These are phyloP conservation scores for Athene noctua DNA, from an alignment of 2,113 vertebrate genomes.

Conservation along the genomic window DNA sequence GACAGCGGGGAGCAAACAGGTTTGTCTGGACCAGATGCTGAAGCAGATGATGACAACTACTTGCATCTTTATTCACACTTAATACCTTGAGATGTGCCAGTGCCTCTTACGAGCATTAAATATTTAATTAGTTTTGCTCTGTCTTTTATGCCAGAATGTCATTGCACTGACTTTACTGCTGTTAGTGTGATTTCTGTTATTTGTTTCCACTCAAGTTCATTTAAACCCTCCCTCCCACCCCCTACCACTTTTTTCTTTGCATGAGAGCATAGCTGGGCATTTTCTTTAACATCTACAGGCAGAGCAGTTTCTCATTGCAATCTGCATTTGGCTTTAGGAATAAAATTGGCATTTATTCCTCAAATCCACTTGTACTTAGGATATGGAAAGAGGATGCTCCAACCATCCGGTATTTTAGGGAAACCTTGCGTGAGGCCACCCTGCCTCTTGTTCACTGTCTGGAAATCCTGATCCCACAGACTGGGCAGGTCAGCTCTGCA, in stretches of 20 bases:
- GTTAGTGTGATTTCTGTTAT: background rate
- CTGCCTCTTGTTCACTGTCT: background rate
- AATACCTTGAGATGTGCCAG: background rate
- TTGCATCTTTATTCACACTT: slow-evolving; percentile 21
- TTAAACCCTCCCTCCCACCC: background rate
- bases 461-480: background rate
- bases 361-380: background rate
- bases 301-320: background rate
- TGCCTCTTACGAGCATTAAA: slow-evolving; percentile 7
- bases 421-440: background rate
- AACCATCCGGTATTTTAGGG: background rate
- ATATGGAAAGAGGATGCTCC: background rate
- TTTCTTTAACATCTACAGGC: background rate
- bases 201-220: background rate
- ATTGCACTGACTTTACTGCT: slow-evolving; percentile 9
- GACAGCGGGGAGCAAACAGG: background rate
- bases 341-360: background rate
- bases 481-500: background rate
- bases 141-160: slow-evolving; percentile 4
- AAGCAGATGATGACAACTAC: background rate
- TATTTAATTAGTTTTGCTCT: slow-evolving; percentile 45
- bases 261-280: background rate
- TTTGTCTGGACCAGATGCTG: background rate
- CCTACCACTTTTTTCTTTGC: background rate
- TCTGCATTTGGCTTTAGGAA: background rate